Base-by-base conservation (phyloP, 2,888 invertebrate genomes). In the Phalera bucephala region DNA sequence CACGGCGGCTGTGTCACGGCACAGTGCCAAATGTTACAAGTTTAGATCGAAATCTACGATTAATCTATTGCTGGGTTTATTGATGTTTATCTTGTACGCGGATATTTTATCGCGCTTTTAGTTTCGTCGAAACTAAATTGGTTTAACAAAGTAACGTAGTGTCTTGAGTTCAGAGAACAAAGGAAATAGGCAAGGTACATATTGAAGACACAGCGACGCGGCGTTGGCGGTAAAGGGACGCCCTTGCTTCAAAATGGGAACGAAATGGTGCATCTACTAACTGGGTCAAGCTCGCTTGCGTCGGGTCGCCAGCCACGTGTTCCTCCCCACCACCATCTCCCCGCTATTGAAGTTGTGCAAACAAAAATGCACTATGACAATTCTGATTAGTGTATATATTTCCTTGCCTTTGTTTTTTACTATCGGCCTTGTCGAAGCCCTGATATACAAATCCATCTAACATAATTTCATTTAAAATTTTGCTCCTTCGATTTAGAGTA, bases 241-340 rank as follows among this genome's bases (percentile, higher is more conserved):
- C 70, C 75, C 75, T 76, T 68, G 75, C 78, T 75, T 75, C 68
- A 69, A 70, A 81, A 77, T 70, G 73, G 76, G 76, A 74, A 77
- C 79, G 71, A 82, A 85, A 83, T 83, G 86, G 78, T 87, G 86
- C 86, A 84, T 82, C 83, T 72, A 72, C 65, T 68, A 87, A 80
- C 80, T 87, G 61, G 87, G 87, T 87, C 87, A 87, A 87, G 82
- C 85, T 85, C 85, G 80, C 72, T 76, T 69, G 76, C 66, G 74
- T 70, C 59, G 76, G 77, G 73, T 72, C 78, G 81, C 63, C 65
- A 46, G 58, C 72, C 79, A 83, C 84, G 85, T 83, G 84, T 67
- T 75, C 54, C 69, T 50, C 69, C 71, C 70, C 70, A 30, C 66
- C 52, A 44, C 40, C 28, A 38, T 38, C 37, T 45, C 40, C 46